A percentile compares a stretch with the other conserved stretches of the same genome.
phyloP scores from a whole-genome alignment of 1,140 invertebrate species.

The Drosophila nigrodunni region DNA sequence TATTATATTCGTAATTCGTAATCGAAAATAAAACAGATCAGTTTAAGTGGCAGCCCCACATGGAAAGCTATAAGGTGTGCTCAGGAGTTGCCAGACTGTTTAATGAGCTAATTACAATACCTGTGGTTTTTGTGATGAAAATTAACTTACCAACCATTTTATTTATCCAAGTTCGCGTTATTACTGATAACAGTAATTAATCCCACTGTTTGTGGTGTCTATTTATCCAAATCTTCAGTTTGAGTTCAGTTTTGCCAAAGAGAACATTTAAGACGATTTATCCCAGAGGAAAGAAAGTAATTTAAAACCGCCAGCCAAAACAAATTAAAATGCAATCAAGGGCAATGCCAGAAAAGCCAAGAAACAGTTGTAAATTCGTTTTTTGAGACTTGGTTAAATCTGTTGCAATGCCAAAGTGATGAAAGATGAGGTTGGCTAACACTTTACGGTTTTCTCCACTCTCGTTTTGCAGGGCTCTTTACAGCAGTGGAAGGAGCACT shows the following conservation, averaged over 20 bases:
- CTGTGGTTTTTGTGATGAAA: too few relatives aligned
- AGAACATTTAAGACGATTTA: background rate
- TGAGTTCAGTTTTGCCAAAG: background rate
- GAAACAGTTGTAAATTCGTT: slow-evolving; percentile 65
- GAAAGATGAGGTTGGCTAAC: slow-evolving; percentile 31
- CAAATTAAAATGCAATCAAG: slow-evolving; percentile 58
- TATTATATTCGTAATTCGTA: too few relatives aligned
- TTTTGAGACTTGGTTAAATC: slow-evolving; percentile 44
- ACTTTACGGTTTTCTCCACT: background rate
- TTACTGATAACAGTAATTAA: background rate
- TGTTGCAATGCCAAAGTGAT: slow-evolving; percentile 34
- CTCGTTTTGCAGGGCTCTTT: slow-evolving; percentile 46
- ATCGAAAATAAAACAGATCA: too few relatives aligned
- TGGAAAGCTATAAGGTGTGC: too few relatives aligned
- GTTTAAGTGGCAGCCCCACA: too few relatives aligned
- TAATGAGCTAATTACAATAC: too few relatives aligned
- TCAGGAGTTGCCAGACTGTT: too few relatives aligned
- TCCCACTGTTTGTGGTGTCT: background rate
- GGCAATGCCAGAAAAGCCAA: slow-evolving; percentile 30
- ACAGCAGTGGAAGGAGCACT: slow-evolving; percentile 38
- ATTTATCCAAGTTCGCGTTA: too few relatives aligned
- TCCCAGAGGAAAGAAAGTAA: slow-evolving; percentile 24
- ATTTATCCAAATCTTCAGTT: background rate
- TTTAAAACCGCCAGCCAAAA: slow-evolving; percentile 10
- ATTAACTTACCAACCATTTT: too few relatives aligned